Evolutionary conservation across 2,113 vertebrate genomes (phyloP), one percentile per base, ranked within the genome.

Genomic region (Struthio camelus): DNA sequence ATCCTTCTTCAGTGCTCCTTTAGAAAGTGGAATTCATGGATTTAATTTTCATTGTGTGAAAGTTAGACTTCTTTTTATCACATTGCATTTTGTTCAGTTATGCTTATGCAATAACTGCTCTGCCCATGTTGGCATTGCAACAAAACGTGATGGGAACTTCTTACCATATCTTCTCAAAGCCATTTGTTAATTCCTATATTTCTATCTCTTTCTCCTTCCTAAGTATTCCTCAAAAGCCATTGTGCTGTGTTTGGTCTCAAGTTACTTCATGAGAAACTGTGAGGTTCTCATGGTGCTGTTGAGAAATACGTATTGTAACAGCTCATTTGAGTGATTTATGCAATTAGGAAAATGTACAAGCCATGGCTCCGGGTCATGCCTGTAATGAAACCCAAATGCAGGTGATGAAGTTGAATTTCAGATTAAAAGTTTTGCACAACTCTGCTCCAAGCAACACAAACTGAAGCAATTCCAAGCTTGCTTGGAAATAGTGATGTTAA

Each of bases 321-420:
- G 44, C 18, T 92, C 61, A 73, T 89, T 93, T 9, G 1, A 87
- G 48, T 90, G 84, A 82, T 91, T 73, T 89, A 94, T 46, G n/a
- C 75, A 95, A 82, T 92, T 96, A 91, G 36, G 61, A 91, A 95
- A 96, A 95, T 58, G 36, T 77, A 48, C 80, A 92, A 94, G 36
- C 40, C 64, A 69, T 30, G 7, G 50, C 92, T 93, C 27, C 70
- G 65, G 77, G 95, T 85, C 77, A 94, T 79, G 62, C 17, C 77
- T 81, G 44, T 95, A 95, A 93, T 87, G 77, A 93, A 94, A 95
- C 72, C 69, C 83, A 93, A 94, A 93, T 92, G 83, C 72, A 93
- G 80, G 83, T 95, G 93, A 84, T 79, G 56, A 92, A 92, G 73
- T 4, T 51, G 48, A 61, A 92, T 71, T 93, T 87, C 77, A 92